phyloP scores from a whole-genome alignment of 2,797 vertebrate species.

The Microhierax caerulescens region DNA sequence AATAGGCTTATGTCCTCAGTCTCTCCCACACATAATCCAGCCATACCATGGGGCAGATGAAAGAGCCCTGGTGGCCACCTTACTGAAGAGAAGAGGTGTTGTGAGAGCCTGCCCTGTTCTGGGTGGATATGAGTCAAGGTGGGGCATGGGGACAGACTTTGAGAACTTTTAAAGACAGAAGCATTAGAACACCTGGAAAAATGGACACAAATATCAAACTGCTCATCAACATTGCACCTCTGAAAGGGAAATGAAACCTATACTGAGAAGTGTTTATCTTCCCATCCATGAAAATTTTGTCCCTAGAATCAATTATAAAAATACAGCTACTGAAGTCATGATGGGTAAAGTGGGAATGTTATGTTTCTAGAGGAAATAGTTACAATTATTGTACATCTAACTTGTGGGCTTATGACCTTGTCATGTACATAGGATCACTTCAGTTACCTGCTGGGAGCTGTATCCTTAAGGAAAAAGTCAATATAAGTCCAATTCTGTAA shows the following conservation, averaged over 20 bases:
- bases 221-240: rapidly evolving
- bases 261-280: neutral
- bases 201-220: neutral
- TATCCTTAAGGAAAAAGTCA: neutral
- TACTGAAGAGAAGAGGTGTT: neutral
- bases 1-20: neutral
- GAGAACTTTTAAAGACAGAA: neutral
- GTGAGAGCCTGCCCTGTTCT: neutral
- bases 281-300: neutral
- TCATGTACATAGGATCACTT: neutral
- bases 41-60: rapidly evolving
- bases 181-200: neutral
- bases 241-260: neutral
- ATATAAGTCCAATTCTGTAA: neutral
- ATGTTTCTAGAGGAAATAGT: neutral
- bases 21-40: neutral
- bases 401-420: neutral
- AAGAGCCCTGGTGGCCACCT: neutral
- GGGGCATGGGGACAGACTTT: rapidly evolving
- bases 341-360: neutral
- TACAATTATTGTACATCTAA: neutral
- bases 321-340: neutral
- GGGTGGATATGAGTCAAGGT: neutral
- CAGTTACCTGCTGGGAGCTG: neutral
- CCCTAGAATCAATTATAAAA: neutral